phyloP scores from a whole-genome alignment of 2,888 invertebrate species.

The Ferrisia virgata region DNA sequence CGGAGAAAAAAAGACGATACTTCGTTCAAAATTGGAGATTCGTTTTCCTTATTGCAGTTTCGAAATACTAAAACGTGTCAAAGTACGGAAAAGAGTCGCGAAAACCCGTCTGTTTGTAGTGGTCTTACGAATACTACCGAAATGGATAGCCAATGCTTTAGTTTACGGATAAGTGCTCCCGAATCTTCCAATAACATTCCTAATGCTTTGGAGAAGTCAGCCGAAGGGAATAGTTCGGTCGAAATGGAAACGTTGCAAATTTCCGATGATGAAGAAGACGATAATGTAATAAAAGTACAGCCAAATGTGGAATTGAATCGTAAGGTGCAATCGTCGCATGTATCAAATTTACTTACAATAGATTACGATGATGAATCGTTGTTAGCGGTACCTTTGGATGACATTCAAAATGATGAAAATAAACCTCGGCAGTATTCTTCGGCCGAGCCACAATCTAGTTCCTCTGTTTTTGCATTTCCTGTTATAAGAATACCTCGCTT shows the following conservation, averaged over 20 bases:
- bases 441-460: neutral
- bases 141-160: slow-evolving; percentile 26
- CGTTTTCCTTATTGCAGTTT: slow-evolving; percentile 1
- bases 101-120: neutral
- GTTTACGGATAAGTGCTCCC: neutral
- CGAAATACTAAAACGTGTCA: neutral
- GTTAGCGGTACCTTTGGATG: neutral
- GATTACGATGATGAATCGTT: neutral
- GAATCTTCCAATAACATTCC: neutral
- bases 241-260: neutral
- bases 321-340: neutral
- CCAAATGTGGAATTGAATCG: neutral
- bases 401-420: neutral
- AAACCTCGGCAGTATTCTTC: neutral
- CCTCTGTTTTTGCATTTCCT: neutral
- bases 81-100: neutral
- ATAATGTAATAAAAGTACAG: neutral
- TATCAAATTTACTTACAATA: neutral
- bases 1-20: neutral
- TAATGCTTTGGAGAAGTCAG: neutral
- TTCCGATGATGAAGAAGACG: neutral
- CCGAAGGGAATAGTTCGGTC: neutral
- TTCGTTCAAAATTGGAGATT: neutral
- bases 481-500: neutral
- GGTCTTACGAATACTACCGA: neutral